phyloP scores from a whole-genome alignment of 1,140 invertebrate species.

The Plectus sambesii region DNA sequence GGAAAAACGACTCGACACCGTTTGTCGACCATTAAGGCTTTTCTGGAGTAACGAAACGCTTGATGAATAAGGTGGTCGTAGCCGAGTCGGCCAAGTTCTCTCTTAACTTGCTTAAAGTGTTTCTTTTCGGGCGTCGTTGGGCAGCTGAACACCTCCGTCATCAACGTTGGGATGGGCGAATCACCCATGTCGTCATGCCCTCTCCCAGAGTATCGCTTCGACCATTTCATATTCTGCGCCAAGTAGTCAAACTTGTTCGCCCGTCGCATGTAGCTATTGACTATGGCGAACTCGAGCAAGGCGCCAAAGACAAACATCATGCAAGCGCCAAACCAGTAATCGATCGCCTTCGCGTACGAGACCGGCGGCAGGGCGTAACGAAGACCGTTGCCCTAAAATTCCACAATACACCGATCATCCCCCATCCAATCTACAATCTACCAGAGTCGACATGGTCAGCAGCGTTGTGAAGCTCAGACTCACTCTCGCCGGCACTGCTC shows the following conservation, averaged over 20 bases:
- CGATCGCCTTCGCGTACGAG: constrained; percentile 32
- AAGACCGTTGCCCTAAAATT: constrained; percentile 68
- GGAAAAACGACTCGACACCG: constrained; percentile 20
- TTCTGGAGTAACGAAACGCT: constrained; percentile 20
- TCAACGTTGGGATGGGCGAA: constrained; percentile 12
- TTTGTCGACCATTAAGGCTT: constrained; percentile 21
- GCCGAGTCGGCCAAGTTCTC: too few relatives aligned
- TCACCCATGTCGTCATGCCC: background rate
- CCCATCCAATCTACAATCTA: constrained; percentile 7
- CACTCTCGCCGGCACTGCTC: constrained; percentile 79
- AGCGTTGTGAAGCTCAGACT: constrained; percentile 85
- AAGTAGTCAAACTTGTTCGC: constrained; percentile 29
- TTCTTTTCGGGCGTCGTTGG: constrained; percentile 19
- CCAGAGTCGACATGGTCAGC: constrained; percentile 83
- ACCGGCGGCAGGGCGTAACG: constrained; percentile 60
- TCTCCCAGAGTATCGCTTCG: constrained; percentile 1
- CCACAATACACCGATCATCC: background rate
- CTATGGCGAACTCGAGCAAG: constrained; percentile 79
- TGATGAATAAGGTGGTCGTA: constrained; percentile 20
- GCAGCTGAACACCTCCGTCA: constrained; percentile 16
- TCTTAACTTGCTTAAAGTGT: constrained; percentile 10
- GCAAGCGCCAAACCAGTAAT: constrained; percentile 30
- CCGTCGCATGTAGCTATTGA: constrained; percentile 55
- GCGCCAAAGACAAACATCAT: constrained; percentile 88
- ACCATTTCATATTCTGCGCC: constrained; percentile 18